phyloP scores from a whole-genome alignment of 35 echinoderm and acorn worm species.

The Apostichopus parvimensis region DNA sequence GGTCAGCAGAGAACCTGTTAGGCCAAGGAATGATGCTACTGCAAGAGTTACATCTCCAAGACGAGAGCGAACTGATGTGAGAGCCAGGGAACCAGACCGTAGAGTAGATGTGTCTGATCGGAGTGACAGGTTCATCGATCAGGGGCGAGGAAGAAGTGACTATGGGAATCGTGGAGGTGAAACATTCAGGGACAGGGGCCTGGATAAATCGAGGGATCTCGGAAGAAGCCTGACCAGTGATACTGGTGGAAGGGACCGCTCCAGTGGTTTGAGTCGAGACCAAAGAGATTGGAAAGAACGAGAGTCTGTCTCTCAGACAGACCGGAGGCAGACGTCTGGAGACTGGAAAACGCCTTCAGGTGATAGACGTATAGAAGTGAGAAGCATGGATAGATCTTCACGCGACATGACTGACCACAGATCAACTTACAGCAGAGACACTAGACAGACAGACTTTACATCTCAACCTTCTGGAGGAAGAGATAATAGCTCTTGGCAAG shows the following conservation, averaged over 20 bases:
- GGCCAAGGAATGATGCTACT: not conserved
- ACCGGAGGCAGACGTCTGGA: slow-evolving; percentile 14
- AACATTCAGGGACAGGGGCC: slow-evolving; percentile 12
- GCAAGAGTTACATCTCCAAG: slow-evolving; percentile 30
- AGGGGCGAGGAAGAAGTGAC: slow-evolving; percentile 14
- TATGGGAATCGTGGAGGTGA: slow-evolving; percentile 22
- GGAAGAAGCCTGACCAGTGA: slow-evolving; percentile 10
- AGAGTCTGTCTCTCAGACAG: slow-evolving; percentile 17
- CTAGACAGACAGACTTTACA: slow-evolving; percentile 26
- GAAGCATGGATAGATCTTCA: slow-evolving; percentile 34
- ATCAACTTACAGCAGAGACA: slow-evolving; percentile 16
- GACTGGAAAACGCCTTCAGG: slow-evolving; percentile 40
- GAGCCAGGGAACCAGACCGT: slow-evolving; percentile 25
- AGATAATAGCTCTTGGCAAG: slow-evolving; percentile 53
- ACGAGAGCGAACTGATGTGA: not conserved
- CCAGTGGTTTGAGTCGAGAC: not conserved
- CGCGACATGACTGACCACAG: slow-evolving; percentile 32
- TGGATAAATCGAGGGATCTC: slow-evolving; percentile 28
- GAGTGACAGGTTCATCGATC: slow-evolving; percentile 23
- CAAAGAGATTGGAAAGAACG: slow-evolving; percentile 41
- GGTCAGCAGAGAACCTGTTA: slow-evolving; percentile 7
- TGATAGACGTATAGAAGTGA: slow-evolving; percentile 43
- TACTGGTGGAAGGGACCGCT: slow-evolving; percentile 15
- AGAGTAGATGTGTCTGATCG: not conserved
- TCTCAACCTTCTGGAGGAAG: slow-evolving; percentile 37